Evolutionary conservation across 2,888 invertebrate genomes (phyloP).

Genomic region (Plebejus argus): DNA sequence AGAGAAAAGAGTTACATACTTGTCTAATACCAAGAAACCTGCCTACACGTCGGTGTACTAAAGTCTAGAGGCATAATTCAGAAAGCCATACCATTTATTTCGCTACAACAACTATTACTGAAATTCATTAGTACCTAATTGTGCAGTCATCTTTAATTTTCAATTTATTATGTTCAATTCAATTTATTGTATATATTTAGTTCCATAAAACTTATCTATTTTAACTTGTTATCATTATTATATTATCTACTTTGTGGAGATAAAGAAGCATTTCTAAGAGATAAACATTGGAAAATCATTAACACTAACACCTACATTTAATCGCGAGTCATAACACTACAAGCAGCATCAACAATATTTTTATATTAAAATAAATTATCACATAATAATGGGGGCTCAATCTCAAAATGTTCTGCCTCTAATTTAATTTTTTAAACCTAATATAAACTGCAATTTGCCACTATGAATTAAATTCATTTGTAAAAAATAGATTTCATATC

Average conservation of each 20-base stretch:
- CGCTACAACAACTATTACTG: not conserved
- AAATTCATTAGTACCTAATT: not conserved
- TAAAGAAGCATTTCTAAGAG: conserved; percentile 15
- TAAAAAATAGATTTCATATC: not conserved
- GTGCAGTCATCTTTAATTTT: not conserved
- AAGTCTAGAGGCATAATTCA: too few relatives aligned
- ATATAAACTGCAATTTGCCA: not conserved
- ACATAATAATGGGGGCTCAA: conserved; percentile 5
- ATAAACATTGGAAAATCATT: conserved; percentile 18
- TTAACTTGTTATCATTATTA: conserved; percentile 29
- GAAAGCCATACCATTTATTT: not conserved
- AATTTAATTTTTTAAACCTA: not conserved
- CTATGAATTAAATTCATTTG: not conserved
- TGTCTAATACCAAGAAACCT: not conserved
- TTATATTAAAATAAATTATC: conserved; percentile 15
- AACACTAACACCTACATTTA: conserved; percentile 10
- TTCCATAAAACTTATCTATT: conserved; percentile 33
- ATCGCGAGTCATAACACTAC: conserved; percentile 12
- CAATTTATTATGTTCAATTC: too few relatives aligned
- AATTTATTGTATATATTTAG: too few relatives aligned
- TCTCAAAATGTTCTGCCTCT: conserved; percentile 1
- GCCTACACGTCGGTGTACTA: too few relatives aligned
- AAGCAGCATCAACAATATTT: conserved; percentile 3
- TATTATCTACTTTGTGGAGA: conserved; percentile 18
- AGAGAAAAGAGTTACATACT: not conserved